Evolutionary conservation across 64 coral and sea anemone species (phyloP), one percentile per base, ranked within the genome.

Genomic region (Catalaphyllia jardinei): DNA sequence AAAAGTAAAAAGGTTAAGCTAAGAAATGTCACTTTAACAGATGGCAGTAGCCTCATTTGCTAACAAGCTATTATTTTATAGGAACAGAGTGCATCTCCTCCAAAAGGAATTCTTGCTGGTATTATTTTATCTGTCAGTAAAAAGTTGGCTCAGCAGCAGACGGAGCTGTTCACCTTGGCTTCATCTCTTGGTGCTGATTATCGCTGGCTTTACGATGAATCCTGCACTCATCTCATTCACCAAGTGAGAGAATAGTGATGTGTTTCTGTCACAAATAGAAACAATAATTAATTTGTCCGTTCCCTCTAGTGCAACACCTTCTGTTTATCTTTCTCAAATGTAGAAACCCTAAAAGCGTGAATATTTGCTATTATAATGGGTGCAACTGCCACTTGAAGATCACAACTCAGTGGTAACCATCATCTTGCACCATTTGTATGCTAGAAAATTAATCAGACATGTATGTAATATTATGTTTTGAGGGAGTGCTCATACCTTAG

Each of bases 151-250:
- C 73, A 92, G n/a, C 94, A 95, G 10, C 93, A 93, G 71, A 86
- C 91, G 67, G 91, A 95, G 62, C 62, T 99, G 20, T 92, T 95
- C 71, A 71, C 62, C 20, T 85, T 91, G 10, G 93, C 97, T 1
- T 90, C 90, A 16, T 90, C 86, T 51, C 83, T 93, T 52, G 97
- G 94, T 24, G 97, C 97, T 71, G 93, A 99, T 79, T 99, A 92
- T 89, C 91, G 94, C 22, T 93, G 93, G 93, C 73, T 90, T 61
- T 95, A 86, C 50, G 97, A 99, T 52, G 87, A 91, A 13, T 93
- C 93, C 29, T 99, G 97, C 61, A 95, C 97, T 49, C 97, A 99
- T 72, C 88, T 99, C 61, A 93, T 99, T 86, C 97, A 99, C 87
- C 93, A 95, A 93, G 96, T 98, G 75, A 69, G 39, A 24, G 33